Percentiles rank a stretch among this genome's conserved stretches.
These are phyloP conservation scores for Tragelaphus eurycerus DNA, from an alignment of 2,797 vertebrate genomes.

Conservation along the genomic window DNA sequence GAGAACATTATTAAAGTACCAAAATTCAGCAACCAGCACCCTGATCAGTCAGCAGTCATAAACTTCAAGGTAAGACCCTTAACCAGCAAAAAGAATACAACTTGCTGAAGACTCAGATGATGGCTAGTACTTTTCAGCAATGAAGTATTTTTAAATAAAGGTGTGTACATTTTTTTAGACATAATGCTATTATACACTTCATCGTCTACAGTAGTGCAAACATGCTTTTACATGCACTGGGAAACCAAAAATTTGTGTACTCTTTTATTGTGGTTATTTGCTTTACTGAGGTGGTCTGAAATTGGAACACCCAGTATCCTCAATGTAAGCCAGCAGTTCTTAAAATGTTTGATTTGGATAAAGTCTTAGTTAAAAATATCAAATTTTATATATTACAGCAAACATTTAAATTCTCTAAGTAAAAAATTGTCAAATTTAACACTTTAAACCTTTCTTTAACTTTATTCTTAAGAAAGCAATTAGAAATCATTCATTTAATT, in stretches of 20 bases:
- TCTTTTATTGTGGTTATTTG: not conserved
- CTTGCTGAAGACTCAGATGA: not conserved
- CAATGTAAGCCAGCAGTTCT: not conserved
- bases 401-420: slow-evolving; percentile 5
- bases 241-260: not conserved
- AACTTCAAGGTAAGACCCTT: not conserved
- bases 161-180: not conserved
- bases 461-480: slow-evolving; percentile 26
- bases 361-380: not conserved
- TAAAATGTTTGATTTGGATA: not conserved
- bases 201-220: not conserved
- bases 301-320: not conserved
- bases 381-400: not conserved
- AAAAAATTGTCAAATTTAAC: not conserved
- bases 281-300: not conserved
- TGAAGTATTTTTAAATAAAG: not conserved
- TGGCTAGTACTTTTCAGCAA: not conserved
- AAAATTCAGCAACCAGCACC: not conserved
- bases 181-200: not conserved
- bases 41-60: not conserved
- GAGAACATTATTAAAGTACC: not conserved
- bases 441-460: not conserved
- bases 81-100: not conserved
- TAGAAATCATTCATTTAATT: not conserved
- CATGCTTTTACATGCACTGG: not conserved